Conservation (phyloP, 2,113 vertebrate genomes). For the Kryptolebias marmoratus region DNA sequence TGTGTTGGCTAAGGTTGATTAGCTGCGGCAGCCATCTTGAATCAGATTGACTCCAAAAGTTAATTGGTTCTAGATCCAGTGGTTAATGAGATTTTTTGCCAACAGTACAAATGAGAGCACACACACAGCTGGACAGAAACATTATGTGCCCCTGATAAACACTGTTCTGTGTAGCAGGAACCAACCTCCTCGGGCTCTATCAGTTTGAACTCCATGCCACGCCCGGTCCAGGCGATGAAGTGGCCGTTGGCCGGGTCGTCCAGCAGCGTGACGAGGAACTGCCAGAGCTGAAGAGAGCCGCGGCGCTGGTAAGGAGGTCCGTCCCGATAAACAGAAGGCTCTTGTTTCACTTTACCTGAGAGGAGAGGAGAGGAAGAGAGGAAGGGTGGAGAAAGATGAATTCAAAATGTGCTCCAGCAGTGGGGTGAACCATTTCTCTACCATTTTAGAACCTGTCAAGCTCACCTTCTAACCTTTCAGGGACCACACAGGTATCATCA, state of each 20-base stretch:
- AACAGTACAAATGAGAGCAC: no score
- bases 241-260: constrained; percentile 94
- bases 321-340: constrained; percentile 89
- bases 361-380: not conserved
- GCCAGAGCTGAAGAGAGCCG: constrained; percentile 96
- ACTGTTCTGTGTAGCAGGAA: not conserved
- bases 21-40: no score
- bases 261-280: constrained; percentile 94
- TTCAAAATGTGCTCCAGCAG: constrained; percentile 24
- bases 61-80: no score
- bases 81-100: no score
- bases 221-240: constrained; percentile 97
- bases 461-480: constrained; percentile 92
- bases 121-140: no score
- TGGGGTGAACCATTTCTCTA: constrained; percentile 55
- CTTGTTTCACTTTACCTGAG: constrained; percentile 93
- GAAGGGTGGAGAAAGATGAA: not conserved
- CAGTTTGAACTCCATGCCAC: constrained; percentile 98
- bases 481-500: constrained; percentile 94
- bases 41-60: no score
- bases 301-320: constrained; percentile 94
- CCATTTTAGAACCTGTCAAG: not conserved
- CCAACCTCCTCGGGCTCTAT: constrained; percentile 95
- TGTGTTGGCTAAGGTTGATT: no score
- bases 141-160: no score